Evolutionary conservation across 2,797 vertebrate genomes (phyloP).

Genomic region (Mallotus villosus): DNA sequence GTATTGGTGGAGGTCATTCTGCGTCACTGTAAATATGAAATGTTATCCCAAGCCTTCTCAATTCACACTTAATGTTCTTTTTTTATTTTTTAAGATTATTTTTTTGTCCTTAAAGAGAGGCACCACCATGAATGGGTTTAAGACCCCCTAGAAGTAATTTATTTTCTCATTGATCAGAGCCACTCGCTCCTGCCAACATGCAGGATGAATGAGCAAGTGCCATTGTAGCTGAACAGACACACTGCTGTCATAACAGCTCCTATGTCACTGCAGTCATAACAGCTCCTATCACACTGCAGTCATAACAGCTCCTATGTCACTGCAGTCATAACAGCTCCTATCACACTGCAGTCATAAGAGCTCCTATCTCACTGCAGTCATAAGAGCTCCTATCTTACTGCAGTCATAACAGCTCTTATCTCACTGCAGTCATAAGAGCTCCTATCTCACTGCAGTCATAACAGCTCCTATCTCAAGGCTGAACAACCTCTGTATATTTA

Average conservation of each 20-base stretch:
- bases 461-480: no score
- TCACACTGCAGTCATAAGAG: neutral
- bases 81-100: neutral
- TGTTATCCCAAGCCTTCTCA: neutral
- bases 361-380: neutral
- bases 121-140: neutral
- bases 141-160: constrained; percentile 23
- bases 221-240: constrained; percentile 37
- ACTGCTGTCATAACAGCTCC: neutral
- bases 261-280: neutral
- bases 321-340: neutral
- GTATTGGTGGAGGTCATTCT: constrained; percentile 16
- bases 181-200: constrained; percentile 29
- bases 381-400: no score
- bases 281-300: no score
- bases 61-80: constrained; percentile 19
- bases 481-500: no score
- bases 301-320: no score
- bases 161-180: constrained; percentile 22
- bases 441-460: neutral
- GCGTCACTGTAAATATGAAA: constrained; percentile 18
- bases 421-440: neutral
- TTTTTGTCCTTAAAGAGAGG: neutral
- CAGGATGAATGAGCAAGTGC: constrained; percentile 54
- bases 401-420: neutral